Evolutionary conservation across 2,888 invertebrate genomes (phyloP).

Genomic region (Aelia acuminata): DNA sequence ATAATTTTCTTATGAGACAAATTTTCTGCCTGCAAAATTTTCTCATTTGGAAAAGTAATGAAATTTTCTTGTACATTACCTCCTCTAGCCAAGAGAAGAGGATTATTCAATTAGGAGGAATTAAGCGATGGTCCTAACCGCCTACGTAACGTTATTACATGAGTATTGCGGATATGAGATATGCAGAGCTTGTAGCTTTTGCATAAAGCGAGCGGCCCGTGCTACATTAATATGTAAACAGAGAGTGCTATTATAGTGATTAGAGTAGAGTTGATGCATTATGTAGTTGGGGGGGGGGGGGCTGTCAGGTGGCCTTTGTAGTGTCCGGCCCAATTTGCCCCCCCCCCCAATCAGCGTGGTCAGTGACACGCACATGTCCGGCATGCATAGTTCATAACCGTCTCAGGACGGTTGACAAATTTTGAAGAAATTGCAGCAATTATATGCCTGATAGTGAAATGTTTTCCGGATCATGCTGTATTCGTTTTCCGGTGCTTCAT

Average conservation of each 20-base stretch:
- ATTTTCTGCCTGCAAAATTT: too few species aligned
- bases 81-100: neutral
- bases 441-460: neutral
- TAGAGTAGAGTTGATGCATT: neutral
- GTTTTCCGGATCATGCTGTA: neutral
- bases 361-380: neutral
- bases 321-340: slow-evolving; percentile 7
- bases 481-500: neutral
- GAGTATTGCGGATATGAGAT: neutral
- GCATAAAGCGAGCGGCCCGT: slow-evolving; percentile 43
- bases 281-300: too few species aligned
- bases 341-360: neutral
- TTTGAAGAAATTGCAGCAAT: neutral
- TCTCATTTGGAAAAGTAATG: neutral
- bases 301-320: neutral
- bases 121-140: neutral
- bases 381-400: neutral
- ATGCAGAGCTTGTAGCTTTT: neutral
- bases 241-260: slow-evolving; percentile 42
- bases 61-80: neutral
- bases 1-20: too few species aligned
- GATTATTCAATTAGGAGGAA: neutral
- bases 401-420: neutral
- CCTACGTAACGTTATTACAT: neutral
- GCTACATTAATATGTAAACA: slow-evolving; percentile 45